Percentiles rank a stretch among this genome's conserved stretches.
phyloP scores from a whole-genome alignment of 2,113 vertebrate species.

The Odocoileus virginianus region DNA sequence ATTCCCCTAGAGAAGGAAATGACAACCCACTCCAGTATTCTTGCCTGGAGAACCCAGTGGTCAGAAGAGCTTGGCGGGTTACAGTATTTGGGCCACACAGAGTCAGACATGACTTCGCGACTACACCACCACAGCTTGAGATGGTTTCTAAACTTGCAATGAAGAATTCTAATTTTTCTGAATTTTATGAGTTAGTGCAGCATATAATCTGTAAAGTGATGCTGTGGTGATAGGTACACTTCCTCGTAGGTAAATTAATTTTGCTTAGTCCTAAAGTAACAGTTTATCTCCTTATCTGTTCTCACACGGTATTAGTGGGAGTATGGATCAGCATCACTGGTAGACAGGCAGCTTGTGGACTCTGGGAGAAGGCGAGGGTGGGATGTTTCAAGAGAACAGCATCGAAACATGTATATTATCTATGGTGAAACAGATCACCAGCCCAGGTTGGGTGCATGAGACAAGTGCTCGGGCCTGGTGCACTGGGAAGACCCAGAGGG shows the following conservation, averaged over 20 bases:
- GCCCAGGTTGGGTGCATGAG: too few relatives aligned
- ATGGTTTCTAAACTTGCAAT: neutral
- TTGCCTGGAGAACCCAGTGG: neutral
- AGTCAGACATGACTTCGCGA: neutral
- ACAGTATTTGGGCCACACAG: neutral
- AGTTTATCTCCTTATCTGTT: neutral
- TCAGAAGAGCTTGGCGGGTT: neutral
- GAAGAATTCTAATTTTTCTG: neutral
- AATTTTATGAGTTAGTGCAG: neutral
- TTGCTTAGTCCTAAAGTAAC: neutral
- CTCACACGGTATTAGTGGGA: neutral
- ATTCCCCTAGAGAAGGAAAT: neutral
- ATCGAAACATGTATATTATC: too few relatives aligned
- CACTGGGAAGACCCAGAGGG: too few relatives aligned
- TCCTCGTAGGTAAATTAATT: slow-evolving; percentile 21
- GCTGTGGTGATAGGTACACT: neutral
- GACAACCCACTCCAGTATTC: neutral
- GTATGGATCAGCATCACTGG: neutral
- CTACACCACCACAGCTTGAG: neutral
- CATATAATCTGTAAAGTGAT: neutral
- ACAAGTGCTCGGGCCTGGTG: too few relatives aligned
- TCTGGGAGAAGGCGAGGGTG: too few relatives aligned
- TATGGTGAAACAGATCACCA: too few relatives aligned
- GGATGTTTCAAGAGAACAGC: too few relatives aligned
- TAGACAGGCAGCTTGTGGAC: neutral